phyloP scores from a whole-genome alignment of 2,797 vertebrate genomes.

The Squalus acanthias region DNA sequence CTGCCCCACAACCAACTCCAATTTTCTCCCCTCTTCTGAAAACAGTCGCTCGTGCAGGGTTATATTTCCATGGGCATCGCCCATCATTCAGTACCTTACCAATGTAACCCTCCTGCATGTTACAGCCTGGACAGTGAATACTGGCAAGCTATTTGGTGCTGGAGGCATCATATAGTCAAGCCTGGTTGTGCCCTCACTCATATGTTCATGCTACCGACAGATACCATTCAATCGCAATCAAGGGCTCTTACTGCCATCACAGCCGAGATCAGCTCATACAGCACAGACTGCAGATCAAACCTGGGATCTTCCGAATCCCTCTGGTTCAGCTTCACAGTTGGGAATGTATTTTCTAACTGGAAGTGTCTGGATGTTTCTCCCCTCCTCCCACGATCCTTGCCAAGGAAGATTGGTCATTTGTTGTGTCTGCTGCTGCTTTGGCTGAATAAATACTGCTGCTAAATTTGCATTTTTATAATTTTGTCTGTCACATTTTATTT shows the following conservation, averaged over 20 bases:
- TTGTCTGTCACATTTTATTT: neutral
- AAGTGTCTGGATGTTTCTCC: neutral
- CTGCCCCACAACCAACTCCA: too few species aligned
- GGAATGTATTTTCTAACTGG: neutral
- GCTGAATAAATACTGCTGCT: neutral
- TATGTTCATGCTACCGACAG: neutral
- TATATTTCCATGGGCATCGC: neutral
- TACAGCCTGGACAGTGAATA: neutral
- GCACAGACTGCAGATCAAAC: neutral
- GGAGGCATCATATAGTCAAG: neutral
- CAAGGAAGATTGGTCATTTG: neutral
- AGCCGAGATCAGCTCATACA: neutral
- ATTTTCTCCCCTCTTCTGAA: neutral
- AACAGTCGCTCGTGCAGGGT: neutral
- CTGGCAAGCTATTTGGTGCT: neutral
- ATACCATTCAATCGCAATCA: neutral
- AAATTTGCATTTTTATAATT: neutral
- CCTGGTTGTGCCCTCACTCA: neutral
- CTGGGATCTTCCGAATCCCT: neutral
- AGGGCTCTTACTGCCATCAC: neutral
- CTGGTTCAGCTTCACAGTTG: too few species aligned
- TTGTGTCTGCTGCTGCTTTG: neutral
- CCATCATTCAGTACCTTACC: neutral
- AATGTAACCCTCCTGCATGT: neutral
- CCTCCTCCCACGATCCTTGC: neutral